These are phyloP conservation scores for Megathymus violae DNA, from an alignment of 1,140 invertebrate species.

Conservation along the genomic window DNA sequence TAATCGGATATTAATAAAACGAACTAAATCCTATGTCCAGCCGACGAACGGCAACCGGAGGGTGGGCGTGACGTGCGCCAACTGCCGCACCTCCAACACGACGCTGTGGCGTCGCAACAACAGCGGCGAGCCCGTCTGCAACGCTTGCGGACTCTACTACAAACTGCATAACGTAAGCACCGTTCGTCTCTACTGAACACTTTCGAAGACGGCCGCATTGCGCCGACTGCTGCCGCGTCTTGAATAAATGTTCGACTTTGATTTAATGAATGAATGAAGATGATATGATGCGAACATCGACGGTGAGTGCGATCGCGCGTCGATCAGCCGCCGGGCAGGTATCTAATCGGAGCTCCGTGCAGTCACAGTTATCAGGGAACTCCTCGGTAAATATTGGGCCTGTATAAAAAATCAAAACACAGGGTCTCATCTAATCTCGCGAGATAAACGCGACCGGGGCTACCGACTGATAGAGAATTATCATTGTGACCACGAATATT, in stretches of 20 bases:
- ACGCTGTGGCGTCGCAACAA: slow-evolving; percentile 95
- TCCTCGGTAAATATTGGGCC: slow-evolving; percentile 80
- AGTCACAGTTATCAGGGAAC: slow-evolving; percentile 76
- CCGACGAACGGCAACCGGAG: slow-evolving; percentile 88
- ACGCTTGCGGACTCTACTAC: slow-evolving; percentile 95
- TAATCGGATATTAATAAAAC: too few relatives aligned
- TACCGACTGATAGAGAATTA: slow-evolving; percentile 83
- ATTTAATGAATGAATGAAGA: too few relatives aligned
- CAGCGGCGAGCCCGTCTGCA: slow-evolving; percentile 95
- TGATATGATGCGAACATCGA: too few relatives aligned
- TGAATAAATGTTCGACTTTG: too few relatives aligned
- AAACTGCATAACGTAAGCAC: slow-evolving; percentile 93
- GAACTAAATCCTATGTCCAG: slow-evolving; percentile 62
- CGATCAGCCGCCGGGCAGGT: slow-evolving; percentile 50
- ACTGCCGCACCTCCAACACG: slow-evolving; percentile 93
- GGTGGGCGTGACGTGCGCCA: slow-evolving; percentile 93
- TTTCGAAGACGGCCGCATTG: too few relatives aligned
- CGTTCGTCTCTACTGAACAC: too few relatives aligned
- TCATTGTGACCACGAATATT: slow-evolving; percentile 80
- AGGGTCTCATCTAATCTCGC: slow-evolving; percentile 81
- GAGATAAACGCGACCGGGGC: slow-evolving; percentile 80
- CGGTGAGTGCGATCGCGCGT: slow-evolving; percentile 24
- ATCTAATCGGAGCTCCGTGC: slow-evolving; percentile 66
- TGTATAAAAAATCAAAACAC: slow-evolving; percentile 82
- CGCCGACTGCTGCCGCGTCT: slow-evolving; percentile 15